Conservation (phyloP, 2,888 invertebrate genomes). For the Hirudinaria manillensis region DNA sequence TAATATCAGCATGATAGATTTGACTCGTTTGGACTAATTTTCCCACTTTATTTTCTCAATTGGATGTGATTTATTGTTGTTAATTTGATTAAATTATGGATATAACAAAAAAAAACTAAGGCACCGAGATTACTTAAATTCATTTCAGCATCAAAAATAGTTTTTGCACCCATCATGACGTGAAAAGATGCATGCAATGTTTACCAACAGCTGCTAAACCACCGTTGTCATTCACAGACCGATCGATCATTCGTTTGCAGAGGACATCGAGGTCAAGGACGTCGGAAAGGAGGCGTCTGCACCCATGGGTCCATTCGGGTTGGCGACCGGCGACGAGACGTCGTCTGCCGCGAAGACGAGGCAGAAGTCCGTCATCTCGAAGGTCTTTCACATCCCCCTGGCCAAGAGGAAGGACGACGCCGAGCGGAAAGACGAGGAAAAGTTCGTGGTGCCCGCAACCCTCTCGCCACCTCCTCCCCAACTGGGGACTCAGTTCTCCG, state of each 20-base stretch:
- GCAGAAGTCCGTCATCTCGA: conserved; percentile 20
- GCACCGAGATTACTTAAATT: no score
- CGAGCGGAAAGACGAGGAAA: not conserved
- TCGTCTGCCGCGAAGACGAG: not conserved
- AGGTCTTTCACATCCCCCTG: conserved; percentile 17
- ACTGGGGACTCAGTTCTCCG: not conserved
- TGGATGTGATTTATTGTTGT: no score
- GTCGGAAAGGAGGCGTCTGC: not conserved
- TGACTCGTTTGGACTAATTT: no score
- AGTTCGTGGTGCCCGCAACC: not conserved
- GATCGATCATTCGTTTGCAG: not conserved
- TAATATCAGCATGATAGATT: no score
- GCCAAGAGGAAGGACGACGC: conserved; percentile 12
- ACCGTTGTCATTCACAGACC: no score
- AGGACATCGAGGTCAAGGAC: conserved; percentile 19
- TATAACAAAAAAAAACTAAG: no score
- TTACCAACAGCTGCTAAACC: no score
- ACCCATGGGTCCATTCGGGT: not conserved
- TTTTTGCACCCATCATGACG: no score
- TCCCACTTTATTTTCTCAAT: no score
- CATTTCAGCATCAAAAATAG: no score
- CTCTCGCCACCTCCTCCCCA: not conserved
- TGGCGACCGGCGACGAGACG: not conserved
- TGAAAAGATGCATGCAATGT: no score
- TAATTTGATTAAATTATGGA: no score